Evolutionary conservation across 2,888 invertebrate genomes (phyloP).

Genomic region (Heliconius ethilla): DNA sequence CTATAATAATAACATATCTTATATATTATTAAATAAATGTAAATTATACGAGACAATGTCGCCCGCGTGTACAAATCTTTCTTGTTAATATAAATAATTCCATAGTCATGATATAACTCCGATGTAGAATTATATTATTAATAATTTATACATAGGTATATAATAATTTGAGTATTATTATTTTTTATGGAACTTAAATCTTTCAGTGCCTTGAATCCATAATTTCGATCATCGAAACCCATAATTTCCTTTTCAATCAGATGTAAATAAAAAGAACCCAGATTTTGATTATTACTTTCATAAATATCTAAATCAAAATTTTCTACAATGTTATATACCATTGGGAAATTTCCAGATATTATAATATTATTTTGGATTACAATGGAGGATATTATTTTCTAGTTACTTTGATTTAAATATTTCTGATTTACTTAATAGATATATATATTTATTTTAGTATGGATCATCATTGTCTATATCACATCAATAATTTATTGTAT

Average conservation of each 20-base stretch:
- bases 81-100: background rate
- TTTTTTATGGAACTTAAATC: conserved; percentile 33
- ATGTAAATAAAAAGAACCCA: background rate
- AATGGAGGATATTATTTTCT: conserved; percentile 46
- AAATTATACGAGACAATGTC: background rate
- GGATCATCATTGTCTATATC: background rate
- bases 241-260: background rate
- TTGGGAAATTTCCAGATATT: background rate
- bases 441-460: background rate
- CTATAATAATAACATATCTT: background rate
- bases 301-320: background rate
- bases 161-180: background rate
- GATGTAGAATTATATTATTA: conserved; percentile 24
- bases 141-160: background rate
- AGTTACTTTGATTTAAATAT: background rate
- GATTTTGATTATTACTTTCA: background rate
- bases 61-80: conserved; percentile 25
- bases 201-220: conserved; percentile 38
- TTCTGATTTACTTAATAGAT: background rate
- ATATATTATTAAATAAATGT: background rate
- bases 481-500: background rate
- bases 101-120: conserved; percentile 9
- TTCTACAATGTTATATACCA: background rate
- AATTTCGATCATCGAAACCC: conserved; percentile 36
- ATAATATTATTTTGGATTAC: conserved; percentile 48